Conservation (phyloP, 1,140 invertebrate species). For the Intoshia linei region DNA sequence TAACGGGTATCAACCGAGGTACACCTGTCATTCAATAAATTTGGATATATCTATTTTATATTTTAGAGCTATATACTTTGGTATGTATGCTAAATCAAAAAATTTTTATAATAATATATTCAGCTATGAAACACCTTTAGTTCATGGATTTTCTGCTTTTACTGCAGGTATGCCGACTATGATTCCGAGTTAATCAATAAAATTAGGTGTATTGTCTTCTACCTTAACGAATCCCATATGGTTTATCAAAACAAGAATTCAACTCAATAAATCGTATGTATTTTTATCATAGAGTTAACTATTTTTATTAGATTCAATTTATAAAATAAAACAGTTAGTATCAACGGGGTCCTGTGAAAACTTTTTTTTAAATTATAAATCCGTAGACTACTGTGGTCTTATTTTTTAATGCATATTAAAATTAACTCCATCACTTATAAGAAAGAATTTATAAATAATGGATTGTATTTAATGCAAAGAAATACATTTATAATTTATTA, state of each 20-base stretch:
- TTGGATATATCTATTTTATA: constrained; percentile 2
- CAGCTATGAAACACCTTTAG: constrained; percentile 54
- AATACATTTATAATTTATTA: too few relatives aligned
- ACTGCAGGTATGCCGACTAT: constrained; percentile 72
- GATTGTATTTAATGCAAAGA: too few relatives aligned
- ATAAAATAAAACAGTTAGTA: constrained; percentile 36
- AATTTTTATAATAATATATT: constrained; percentile 38
- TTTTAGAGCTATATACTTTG: constrained; percentile 77
- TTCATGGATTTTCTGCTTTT: constrained; percentile 65
- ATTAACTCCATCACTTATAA: too few relatives aligned
- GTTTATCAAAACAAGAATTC: constrained; percentile 89
- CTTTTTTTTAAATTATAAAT: too few relatives aligned
- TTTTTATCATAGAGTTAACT: constrained; percentile 25
- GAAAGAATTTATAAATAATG: too few relatives aligned
- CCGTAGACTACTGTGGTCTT: too few relatives aligned
- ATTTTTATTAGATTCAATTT: constrained; percentile 40
- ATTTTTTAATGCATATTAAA: too few relatives aligned
- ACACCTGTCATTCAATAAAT: not conserved
- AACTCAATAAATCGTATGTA: constrained; percentile 48
- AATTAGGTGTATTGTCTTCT: too few relatives aligned
- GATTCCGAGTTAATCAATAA: too few relatives aligned
- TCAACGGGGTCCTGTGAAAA: constrained; percentile 28
- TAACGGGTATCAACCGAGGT: not conserved
- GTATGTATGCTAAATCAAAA: constrained; percentile 74
- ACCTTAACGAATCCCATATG: constrained; percentile 96